Conservation (phyloP, 1,140 invertebrate genomes). For the Monochamus saltuarius region DNA sequence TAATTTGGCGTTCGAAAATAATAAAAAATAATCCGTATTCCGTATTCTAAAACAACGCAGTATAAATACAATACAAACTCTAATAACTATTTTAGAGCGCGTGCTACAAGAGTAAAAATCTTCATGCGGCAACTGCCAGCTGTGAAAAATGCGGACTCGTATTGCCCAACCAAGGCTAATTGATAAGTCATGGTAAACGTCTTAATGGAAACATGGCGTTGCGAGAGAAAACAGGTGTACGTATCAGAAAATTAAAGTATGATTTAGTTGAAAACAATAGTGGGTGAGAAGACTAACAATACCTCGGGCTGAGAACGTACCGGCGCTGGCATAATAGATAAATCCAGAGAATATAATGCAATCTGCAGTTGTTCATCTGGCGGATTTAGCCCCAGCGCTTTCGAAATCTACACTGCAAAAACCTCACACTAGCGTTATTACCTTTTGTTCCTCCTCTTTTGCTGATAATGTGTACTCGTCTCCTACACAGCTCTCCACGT, state of each 20-base stretch:
- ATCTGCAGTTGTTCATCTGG: slow-evolving; percentile 37
- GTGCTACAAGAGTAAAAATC: no score
- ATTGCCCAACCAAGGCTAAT: no score
- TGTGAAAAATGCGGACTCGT: no score
- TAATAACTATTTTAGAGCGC: no score
- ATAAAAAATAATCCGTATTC: no score
- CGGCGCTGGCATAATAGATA: slow-evolving; percentile 40
- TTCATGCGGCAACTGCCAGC: no score
- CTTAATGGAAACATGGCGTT: no score
- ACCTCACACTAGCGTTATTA: slow-evolving; percentile 25
- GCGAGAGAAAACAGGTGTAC: slow-evolving; percentile 20
- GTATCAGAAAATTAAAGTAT: slow-evolving; percentile 38
- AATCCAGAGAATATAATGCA: slow-evolving; percentile 38
- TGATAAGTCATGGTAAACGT: no score
- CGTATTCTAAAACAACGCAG: no score
- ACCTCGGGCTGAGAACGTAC: slow-evolving; percentile 34
- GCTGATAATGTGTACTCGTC: slow-evolving; percentile 21
- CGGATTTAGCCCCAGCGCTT: slow-evolving; percentile 36
- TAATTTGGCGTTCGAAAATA: no score
- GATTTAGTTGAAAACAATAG: slow-evolving; percentile 37
- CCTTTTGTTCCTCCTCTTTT: slow-evolving; percentile 27
- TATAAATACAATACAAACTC: no score
- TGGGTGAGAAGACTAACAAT: slow-evolving; percentile 39
- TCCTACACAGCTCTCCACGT: slow-evolving; percentile 15
- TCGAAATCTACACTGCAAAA: slow-evolving; percentile 36